phyloP scores from a whole-genome alignment of 2,797 vertebrate genomes.

The Tragopan temminckii region DNA sequence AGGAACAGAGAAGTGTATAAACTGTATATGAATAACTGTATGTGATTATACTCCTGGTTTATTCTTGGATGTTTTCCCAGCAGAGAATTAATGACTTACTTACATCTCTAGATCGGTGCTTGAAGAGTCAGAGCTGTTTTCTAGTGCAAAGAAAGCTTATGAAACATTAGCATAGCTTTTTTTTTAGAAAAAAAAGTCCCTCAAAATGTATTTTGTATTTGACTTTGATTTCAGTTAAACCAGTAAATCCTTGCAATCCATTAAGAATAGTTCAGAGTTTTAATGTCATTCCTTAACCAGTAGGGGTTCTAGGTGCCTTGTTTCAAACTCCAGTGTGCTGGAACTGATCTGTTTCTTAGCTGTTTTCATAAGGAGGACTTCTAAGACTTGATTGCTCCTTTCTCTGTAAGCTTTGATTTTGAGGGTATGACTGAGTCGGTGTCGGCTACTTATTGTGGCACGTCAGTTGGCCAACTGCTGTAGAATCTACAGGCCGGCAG shows the following conservation, averaged over 20 bases:
- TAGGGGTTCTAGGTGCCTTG: not conserved
- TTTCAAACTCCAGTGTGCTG: not conserved
- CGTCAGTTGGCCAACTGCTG: not conserved
- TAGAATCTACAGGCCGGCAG: not conserved
- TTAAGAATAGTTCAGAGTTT: not conserved
- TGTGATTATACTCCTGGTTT: not conserved
- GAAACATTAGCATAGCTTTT: not conserved
- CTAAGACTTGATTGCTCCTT: not conserved
- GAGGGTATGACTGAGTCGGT: not conserved
- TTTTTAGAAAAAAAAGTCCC: not conserved
- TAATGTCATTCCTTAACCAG: not conserved
- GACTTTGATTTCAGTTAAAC: not conserved
- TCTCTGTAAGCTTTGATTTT: not conserved
- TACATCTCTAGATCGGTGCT: not conserved
- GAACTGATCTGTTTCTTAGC: too few species aligned
- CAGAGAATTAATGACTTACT: not conserved
- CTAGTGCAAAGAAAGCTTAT: not conserved
- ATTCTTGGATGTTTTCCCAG: not conserved
- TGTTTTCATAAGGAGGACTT: not conserved
- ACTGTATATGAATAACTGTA: not conserved
- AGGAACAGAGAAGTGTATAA: not conserved
- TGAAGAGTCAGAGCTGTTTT: not conserved
- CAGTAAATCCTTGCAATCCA: not conserved
- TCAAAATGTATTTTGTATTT: not conserved
- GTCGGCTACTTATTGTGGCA: not conserved